Base-by-base conservation (phyloP, 1,140 invertebrate species). In the Platyscapa corneri region DNA sequence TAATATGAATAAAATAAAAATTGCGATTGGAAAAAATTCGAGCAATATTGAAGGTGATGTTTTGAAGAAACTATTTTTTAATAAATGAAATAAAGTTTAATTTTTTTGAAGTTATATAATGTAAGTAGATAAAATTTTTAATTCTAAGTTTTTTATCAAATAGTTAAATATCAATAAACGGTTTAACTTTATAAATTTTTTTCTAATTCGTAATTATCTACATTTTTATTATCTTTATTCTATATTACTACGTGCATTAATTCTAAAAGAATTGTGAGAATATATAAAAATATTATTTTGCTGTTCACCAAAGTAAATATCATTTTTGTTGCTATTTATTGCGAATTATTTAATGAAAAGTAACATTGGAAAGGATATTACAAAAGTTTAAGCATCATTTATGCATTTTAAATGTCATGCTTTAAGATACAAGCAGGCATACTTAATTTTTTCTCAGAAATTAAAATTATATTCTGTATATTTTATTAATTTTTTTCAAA, bases 241-340 rank as follows among this genome's bases (percentile, higher is more conserved):
- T 56, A 67, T 83, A 83, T 77, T 72, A 32, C 78, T 81, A 75
- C 0, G 84, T 85, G 84, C 84, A 76, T 81, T 81, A 80, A 72
- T 76, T 81, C 42, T 82, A 82, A 65, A 67, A 30, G 84, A 56
- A 46, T 76, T 20, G 56, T 81, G 37, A 82, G 37, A 75, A 82
- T 82, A 82, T 82, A 85, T 74, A 85, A 85, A 85, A 80, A 85
- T 85, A 80, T 81, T 85, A 75, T 81, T 85, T 37, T 75, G 49
- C 37, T 56, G 20, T 81, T 53, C 70, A 85, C 70, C 56, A 85
- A 80, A 84, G 74, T 84, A 67, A 84, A 84, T 78, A 76, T 77
- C 34, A 60, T n/a, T 77, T 32, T 78, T 42, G 60, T 42, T 49
- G n/a, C 20, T 64, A 74, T 76, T 42, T 39, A 80, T 32, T 75